Evolutionary conservation across 1,140 invertebrate species (phyloP).

Genomic region (Antheraea mylitta): DNA sequence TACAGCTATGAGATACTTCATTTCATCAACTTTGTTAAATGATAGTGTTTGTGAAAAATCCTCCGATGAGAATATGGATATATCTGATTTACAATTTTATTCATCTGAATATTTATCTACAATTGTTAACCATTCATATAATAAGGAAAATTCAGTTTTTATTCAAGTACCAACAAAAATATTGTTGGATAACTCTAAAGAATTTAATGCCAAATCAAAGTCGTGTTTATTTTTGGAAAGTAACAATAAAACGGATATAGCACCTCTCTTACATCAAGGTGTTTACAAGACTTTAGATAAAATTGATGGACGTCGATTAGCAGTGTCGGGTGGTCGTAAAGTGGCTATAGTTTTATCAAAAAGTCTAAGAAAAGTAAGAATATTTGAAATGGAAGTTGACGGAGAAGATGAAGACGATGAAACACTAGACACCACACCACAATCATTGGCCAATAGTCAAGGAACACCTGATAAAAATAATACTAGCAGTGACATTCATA

Average conservation of each 20-base stretch:
- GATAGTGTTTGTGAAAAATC: constrained; percentile 40
- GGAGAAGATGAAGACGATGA: constrained; percentile 93
- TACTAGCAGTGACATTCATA: constrained; percentile 28
- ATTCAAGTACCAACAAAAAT: constrained; percentile 83
- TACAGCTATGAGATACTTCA: constrained; percentile 50
- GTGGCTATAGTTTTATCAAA: constrained; percentile 92
- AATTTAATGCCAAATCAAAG: constrained; percentile 72
- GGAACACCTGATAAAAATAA: constrained; percentile 33
- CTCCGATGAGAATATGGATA: constrained; percentile 59
- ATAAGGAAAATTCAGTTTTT: constrained; percentile 80
- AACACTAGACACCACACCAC: constrained; percentile 70
- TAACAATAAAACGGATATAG: constrained; percentile 70
- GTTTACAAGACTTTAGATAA: constrained; percentile 84
- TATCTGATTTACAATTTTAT: constrained; percentile 90
- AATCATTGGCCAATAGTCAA: constrained; percentile 48
- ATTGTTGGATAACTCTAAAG: constrained; percentile 65
- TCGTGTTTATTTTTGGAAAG: constrained; percentile 76
- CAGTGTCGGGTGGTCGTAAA: constrained; percentile 93
- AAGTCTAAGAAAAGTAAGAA: constrained; percentile 87
- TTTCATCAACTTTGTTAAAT: constrained; percentile 54
- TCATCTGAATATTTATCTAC: constrained; percentile 88
- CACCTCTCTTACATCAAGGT: constrained; percentile 69
- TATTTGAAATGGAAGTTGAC: constrained; percentile 95
- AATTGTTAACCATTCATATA: constrained; percentile 81
- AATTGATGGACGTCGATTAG: constrained; percentile 85